Percentiles rank a stretch among this genome's conserved stretches.
These are phyloP conservation scores for Meloidogyne exigua DNA, from an alignment of 1,140 invertebrate genomes.

Conservation along the genomic window DNA sequence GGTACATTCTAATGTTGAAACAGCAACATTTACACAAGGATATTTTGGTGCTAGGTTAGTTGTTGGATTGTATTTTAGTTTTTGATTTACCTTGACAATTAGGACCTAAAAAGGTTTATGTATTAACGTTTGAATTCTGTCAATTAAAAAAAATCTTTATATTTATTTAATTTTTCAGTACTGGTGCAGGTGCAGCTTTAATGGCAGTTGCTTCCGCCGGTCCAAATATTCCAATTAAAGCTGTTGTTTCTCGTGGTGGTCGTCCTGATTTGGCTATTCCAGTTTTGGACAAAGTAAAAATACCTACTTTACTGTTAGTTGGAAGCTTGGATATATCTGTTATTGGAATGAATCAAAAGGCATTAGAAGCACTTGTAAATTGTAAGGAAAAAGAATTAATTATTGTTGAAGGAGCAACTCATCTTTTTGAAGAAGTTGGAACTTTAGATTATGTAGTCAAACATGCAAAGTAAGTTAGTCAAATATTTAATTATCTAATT, in stretches of 20 bases:
- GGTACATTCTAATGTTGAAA: not conserved
- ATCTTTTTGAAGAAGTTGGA: constrained; percentile 23
- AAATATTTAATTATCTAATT: too few relatives aligned
- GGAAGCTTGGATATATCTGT: constrained; percentile 19
- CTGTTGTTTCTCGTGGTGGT: constrained; percentile 26
- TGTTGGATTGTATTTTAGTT: not conserved
- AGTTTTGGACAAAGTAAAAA: constrained; percentile 14
- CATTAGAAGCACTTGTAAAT: constrained; percentile 10
- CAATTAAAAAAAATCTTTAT: too few relatives aligned
- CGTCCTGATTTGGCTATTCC: constrained; percentile 22
- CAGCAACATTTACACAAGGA: constrained; percentile 9
- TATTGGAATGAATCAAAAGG: constrained; percentile 24
- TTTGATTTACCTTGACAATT: too few relatives aligned
- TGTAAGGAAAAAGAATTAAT: constrained; percentile 24
- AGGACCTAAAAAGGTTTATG: too few relatives aligned
- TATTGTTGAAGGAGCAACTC: constrained; percentile 27
- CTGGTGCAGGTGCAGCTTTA: constrained; percentile 22
- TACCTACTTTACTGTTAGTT: constrained; percentile 16
- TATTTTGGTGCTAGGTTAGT: constrained; percentile 21
- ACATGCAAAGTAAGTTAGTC: constrained; percentile 20
- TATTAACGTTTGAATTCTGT: too few relatives aligned
- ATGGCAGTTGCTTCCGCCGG: constrained; percentile 4
- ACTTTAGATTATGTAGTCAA: constrained; percentile 15
- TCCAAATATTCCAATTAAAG: not conserved
- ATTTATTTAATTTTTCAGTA: constrained; percentile 4